Evolutionary conservation across 2,113 vertebrate genomes (phyloP), one percentile per base, ranked within the genome.

Genomic region (Isurus oxyrinchus): DNA sequence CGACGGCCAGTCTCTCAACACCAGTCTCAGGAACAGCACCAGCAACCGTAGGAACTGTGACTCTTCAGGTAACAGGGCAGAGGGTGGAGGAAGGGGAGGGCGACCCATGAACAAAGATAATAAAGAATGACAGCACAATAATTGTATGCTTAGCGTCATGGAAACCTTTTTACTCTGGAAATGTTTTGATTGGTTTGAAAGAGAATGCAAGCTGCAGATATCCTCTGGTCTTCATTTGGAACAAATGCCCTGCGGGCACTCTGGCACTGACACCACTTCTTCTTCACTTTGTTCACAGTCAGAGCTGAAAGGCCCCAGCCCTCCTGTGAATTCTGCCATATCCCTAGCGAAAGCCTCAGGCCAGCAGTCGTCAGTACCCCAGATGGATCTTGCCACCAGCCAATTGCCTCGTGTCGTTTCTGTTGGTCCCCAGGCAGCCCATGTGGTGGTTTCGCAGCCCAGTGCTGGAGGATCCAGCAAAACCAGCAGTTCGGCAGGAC

Each of bases 1-100:
- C 99, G 5, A 97, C 99, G 0, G 97, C 99, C 67, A 98, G 98
- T 96, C 98, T 99, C 96, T 97, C 98, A 95, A 96, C 98, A 0
- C 84, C 98, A 96, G 67, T 69, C 44, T 98, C 98, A 95, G 96
- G 98, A 0, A 86, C 98, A 96, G 96, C 98, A 96, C 97, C 98
- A 35, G 97, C 98, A 76, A 97, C 98, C 3, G 97, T 98, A 0
- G 97, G 98, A 55, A 97, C 98, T 95, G 97, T 97, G 40, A n/a
- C 90, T 94, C 97, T 97, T 7, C 98, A 98, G 98, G 98, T 98
- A 96, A 98, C 97, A 14, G 14, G 57, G n/a, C 19, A 13, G 90
- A 14, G 14, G 31, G n/a, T 61, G 31, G 90, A 14, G 31, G 14
- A 40, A 27, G 14, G 57, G 57, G 79, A 49, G 44, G 11, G n/a